Percentiles rank a stretch among this genome's conserved stretches.
phyloP scores from a whole-genome alignment of 1,140 invertebrate species.

The Streblospio benedicti region DNA sequence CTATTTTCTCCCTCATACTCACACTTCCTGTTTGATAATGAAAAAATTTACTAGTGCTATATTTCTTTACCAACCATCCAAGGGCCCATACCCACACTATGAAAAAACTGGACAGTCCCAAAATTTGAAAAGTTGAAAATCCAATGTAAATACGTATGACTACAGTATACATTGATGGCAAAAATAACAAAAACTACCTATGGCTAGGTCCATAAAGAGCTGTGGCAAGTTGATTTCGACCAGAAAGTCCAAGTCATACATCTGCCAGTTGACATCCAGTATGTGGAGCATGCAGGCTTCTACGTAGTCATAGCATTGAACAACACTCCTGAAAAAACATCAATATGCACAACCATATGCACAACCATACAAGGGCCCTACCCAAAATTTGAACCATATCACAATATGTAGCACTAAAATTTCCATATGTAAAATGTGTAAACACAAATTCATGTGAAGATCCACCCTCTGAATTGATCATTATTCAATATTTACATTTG shows the following conservation, averaged over 20 bases:
- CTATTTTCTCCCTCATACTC: neutral
- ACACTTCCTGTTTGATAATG: conserved; percentile 18
- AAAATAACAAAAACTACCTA: conserved; percentile 24
- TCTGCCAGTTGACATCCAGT: conserved; percentile 43
- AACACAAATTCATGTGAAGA: no score
- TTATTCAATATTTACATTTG: no score
- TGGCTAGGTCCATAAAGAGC: conserved; percentile 35
- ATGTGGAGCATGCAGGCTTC: conserved; percentile 39
- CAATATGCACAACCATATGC: neutral
- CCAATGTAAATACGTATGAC: neutral
- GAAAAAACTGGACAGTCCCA: no score
- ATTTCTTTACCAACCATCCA: no score
- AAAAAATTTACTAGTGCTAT: no score
- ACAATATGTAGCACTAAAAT: no score
- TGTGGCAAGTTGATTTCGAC: conserved; percentile 35
- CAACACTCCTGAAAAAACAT: conserved; percentile 26
- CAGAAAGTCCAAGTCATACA: conserved; percentile 30
- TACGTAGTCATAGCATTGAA: conserved; percentile 37
- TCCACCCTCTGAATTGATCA: no score
- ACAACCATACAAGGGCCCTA: no score
- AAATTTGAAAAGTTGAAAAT: no score
- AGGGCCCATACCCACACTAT: no score
- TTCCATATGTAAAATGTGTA: no score
- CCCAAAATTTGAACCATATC: no score
- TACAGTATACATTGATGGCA: neutral